Evolutionary conservation across 1,140 invertebrate genomes (phyloP).

Genomic region (Akabosia matsudoensis): DNA sequence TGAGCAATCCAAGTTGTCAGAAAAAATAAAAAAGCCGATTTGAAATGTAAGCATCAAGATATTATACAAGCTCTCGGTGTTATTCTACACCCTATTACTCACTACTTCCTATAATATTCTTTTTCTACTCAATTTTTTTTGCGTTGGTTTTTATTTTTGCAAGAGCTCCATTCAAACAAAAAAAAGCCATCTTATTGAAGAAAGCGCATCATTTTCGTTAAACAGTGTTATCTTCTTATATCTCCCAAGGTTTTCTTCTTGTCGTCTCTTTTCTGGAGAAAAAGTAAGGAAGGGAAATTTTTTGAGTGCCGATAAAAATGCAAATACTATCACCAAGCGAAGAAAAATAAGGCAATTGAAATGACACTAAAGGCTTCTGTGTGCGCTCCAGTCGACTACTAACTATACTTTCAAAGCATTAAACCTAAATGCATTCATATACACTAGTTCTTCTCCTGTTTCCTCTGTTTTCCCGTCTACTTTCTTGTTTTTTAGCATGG

Average conservation of each 20-base stretch:
- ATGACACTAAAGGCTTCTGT: slow-evolving; percentile 34
- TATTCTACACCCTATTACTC: not conserved
- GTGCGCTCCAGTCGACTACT: not conserved
- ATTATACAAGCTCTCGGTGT: not conserved
- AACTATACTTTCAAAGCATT: not conserved
- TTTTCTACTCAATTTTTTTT: not conserved
- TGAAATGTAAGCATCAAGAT: not conserved
- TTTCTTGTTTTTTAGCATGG: not conserved
- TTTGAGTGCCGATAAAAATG: slow-evolving; percentile 35
- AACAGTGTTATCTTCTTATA: not conserved
- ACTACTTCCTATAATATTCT: not conserved
- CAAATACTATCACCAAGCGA: slow-evolving; percentile 32
- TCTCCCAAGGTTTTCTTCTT: not conserved
- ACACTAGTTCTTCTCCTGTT: not conserved
- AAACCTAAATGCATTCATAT: not conserved
- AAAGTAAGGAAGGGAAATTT: not conserved
- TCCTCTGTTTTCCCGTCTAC: not conserved
- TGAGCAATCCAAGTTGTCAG: not conserved
- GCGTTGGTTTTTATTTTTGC: too few relatives aligned
- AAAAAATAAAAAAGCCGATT: not conserved
- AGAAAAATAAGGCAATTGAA: slow-evolving; percentile 42
- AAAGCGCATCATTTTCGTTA: not conserved
- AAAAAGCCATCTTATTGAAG: not conserved
- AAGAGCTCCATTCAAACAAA: not conserved
- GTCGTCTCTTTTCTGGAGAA: not conserved